Percentiles rank a stretch among this genome's conserved stretches.
Conservation (phyloP, 2,888 invertebrate genomes). For the Cosmia trapezina region DNA sequence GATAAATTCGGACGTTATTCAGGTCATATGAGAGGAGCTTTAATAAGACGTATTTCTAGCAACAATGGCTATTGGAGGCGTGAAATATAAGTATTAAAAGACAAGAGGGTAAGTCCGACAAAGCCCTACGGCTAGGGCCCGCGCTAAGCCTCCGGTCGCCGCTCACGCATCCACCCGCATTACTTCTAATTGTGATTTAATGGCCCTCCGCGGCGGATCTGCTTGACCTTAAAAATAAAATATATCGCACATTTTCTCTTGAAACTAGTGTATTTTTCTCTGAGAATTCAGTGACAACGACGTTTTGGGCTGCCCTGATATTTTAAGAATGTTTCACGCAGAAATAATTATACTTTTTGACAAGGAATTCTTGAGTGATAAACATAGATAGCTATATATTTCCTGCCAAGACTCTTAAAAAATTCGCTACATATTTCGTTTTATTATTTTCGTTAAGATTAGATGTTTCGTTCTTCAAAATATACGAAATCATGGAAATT, state of each 20-base stretch:
- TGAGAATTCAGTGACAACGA: constrained; percentile 56
- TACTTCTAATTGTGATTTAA: constrained; percentile 90
- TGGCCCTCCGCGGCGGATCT: constrained; percentile 83
- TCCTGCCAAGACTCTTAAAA: neutral
- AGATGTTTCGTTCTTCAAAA: neutral
- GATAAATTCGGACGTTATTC: constrained; percentile 42
- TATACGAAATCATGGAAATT: neutral
- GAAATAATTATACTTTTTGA: constrained; percentile 15
- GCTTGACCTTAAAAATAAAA: constrained; percentile 84
- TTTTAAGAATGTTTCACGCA: constrained; percentile 13
- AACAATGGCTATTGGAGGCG: constrained; percentile 73
- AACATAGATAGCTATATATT: neutral
- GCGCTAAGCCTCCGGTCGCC: constrained; percentile 80
- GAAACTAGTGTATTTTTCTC: constrained; percentile 62
- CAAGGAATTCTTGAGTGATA: neutral
- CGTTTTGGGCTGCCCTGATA: constrained; percentile 28
- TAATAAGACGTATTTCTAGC: constrained; percentile 63
- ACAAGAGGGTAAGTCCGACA: constrained; percentile 84
- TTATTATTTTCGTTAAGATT: constrained; percentile 8
- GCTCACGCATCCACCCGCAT: constrained; percentile 88
- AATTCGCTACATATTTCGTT: neutral
- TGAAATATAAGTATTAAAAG: constrained; percentile 84
- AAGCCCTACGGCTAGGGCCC: constrained; percentile 80
- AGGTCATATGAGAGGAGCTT: constrained; percentile 44
- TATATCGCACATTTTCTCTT: constrained; percentile 71